phyloP scores from a whole-genome alignment of 1,140 invertebrate species.

The Heliconius eleuchia region DNA sequence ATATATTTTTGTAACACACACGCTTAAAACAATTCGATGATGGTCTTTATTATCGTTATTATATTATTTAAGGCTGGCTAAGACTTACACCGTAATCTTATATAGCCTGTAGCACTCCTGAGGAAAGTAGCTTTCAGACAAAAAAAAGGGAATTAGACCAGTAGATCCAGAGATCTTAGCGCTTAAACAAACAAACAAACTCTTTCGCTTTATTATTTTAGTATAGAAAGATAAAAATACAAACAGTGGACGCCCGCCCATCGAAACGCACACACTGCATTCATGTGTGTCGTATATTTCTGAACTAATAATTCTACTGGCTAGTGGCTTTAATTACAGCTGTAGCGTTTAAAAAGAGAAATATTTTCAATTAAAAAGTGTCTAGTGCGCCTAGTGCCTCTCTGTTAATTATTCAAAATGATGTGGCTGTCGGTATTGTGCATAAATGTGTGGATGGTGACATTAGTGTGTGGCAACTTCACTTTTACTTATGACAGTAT shows the following conservation, averaged over 20 bases:
- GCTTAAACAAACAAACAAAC: too few species aligned
- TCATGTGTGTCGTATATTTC: constrained; percentile 33
- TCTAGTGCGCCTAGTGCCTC: background rate
- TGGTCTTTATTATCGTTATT: too few species aligned
- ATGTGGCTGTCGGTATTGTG: constrained; percentile 33
- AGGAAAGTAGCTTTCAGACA: too few species aligned
- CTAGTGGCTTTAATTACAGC: constrained; percentile 38
- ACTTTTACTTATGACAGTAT: constrained; percentile 49
- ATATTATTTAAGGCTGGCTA: too few species aligned
- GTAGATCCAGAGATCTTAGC: too few species aligned
- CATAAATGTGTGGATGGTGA: constrained; percentile 28
- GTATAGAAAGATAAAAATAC: background rate
- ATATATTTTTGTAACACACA: too few species aligned
- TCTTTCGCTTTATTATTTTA: too few species aligned
- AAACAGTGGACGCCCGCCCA: background rate
- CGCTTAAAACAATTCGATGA: too few species aligned
- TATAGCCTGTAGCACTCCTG: too few species aligned
- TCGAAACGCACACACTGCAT: constrained; percentile 23
- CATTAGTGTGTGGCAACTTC: constrained; percentile 30
- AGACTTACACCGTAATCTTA: too few species aligned
- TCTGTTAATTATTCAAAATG: constrained; percentile 38
- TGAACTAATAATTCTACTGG: constrained; percentile 39
- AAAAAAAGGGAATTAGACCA: too few species aligned
- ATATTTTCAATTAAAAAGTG: constrained; percentile 30
- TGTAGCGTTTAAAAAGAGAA: constrained; percentile 27